phyloP scores from a whole-genome alignment of 1,140 invertebrate species.

The Brachystomella parvula region DNA sequence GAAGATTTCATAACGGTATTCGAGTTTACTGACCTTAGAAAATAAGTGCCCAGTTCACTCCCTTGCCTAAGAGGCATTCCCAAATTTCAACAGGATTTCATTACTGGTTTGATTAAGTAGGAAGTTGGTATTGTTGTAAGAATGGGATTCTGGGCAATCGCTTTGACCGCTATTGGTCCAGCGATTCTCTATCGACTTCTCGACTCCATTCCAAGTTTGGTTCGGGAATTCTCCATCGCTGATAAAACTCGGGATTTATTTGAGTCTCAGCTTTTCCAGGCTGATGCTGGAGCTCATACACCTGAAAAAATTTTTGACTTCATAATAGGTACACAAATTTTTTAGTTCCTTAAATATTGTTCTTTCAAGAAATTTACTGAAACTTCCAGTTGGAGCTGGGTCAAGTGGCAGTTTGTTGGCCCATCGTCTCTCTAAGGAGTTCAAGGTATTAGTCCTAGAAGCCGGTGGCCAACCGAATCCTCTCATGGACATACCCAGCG shows the following conservation, averaged over 20 bases:
- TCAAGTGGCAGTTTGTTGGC: conserved; percentile 50
- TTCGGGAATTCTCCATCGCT: not conserved
- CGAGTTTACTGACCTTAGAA: no score
- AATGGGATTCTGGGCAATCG: not conserved
- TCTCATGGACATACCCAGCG: conserved; percentile 35
- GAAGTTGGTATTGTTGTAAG: no score
- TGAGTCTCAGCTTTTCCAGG: not conserved
- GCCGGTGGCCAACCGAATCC: conserved; percentile 46
- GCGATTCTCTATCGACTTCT: not conserved
- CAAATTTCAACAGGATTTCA: no score
- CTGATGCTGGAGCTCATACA: not conserved
- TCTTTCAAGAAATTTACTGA: not conserved
- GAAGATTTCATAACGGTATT: no score
- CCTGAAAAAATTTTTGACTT: not conserved
- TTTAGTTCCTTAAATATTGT: not conserved
- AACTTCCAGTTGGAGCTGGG: conserved; percentile 46
- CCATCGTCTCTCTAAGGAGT: conserved; percentile 44
- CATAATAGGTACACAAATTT: not conserved
- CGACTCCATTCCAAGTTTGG: not conserved
- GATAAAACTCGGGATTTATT: not conserved
- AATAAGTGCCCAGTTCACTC: no score
- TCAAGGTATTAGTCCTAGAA: conserved; percentile 48
- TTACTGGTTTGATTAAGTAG: no score
- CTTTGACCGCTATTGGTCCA: not conserved
- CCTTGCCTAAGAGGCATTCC: no score